phyloP scores from a whole-genome alignment of 2,888 invertebrate genomes.

The Metallyticus violacea region DNA sequence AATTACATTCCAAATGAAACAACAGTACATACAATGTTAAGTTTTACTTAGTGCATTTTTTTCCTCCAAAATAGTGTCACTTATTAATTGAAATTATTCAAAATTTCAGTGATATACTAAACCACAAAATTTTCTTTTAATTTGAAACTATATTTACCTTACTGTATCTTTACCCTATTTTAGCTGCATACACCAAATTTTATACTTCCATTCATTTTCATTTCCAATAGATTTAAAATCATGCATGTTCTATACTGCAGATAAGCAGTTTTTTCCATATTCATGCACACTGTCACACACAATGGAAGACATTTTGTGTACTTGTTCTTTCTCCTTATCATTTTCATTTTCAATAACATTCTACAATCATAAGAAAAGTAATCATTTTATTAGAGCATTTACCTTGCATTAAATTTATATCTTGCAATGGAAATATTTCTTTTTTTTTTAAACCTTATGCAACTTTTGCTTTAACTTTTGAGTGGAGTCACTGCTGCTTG shows the following conservation, averaged over 20 bases:
- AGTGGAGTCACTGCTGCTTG: not conserved
- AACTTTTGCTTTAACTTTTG: not conserved
- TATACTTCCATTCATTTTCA: not conserved
- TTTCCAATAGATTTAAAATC: too few relatives aligned
- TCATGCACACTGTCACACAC: not conserved
- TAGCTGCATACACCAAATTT: not conserved
- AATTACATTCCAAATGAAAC: not conserved
- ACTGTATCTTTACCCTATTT: too few relatives aligned
- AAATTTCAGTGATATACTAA: too few relatives aligned
- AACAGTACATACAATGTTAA: not conserved
- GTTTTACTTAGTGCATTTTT: too few relatives aligned
- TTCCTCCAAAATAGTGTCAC: too few relatives aligned
- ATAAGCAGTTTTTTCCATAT: not conserved
- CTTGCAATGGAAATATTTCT: not conserved
- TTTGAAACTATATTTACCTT: too few relatives aligned
- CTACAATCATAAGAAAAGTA: too few relatives aligned
- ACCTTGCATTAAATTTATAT: not conserved
- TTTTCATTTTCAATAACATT: too few relatives aligned
- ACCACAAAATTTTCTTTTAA: too few relatives aligned
- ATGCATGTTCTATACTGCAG: not conserved
- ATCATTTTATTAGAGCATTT: not conserved
- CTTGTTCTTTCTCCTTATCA: too few relatives aligned
- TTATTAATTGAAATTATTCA: too few relatives aligned
- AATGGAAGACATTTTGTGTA: too few relatives aligned
- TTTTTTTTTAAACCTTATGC: not conserved